Evolutionary conservation across 2,888 invertebrate genomes (phyloP).

Genomic region (Sarcophaga rosellei): DNA sequence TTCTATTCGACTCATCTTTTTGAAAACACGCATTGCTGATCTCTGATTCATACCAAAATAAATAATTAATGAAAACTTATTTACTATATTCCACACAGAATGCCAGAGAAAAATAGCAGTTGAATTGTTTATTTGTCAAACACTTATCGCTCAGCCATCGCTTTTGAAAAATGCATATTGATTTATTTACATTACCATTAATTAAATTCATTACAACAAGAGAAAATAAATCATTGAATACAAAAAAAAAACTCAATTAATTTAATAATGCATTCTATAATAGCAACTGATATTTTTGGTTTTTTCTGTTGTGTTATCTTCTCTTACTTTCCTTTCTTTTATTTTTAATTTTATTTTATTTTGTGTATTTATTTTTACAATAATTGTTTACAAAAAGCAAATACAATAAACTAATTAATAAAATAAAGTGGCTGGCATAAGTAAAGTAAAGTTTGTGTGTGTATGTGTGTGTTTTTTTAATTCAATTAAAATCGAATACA

Average conservation of each 20-base stretch:
- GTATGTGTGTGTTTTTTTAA: too few species aligned
- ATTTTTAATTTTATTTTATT: neutral
- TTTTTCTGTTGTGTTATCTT: slow-evolving; percentile 1
- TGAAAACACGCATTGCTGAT: too few species aligned
- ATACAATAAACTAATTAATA: slow-evolving; percentile 57
- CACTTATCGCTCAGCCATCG: too few species aligned
- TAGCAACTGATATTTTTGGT: neutral
- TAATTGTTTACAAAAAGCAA: slow-evolving; percentile 28
- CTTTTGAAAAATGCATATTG: neutral
- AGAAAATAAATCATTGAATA: neutral
- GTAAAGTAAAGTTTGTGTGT: too few species aligned
- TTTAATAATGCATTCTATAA: slow-evolving; percentile 25
- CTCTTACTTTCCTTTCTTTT: slow-evolving; percentile 1
- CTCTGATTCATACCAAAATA: too few species aligned
- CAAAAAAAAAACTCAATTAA: slow-evolving; percentile 28
- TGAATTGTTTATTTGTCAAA: neutral
- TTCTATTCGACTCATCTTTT: too few species aligned
- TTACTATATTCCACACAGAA: too few species aligned
- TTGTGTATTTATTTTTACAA: too few species aligned
- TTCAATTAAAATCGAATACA: too few species aligned
- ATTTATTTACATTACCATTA: slow-evolving; percentile 30
- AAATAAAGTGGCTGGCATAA: slow-evolving; percentile 34
- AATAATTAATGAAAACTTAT: too few species aligned
- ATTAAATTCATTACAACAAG: slow-evolving; percentile 25
- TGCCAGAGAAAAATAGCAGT: too few species aligned